Conservation (phyloP, 2,113 vertebrate species). For the Athene cunicularia region DNA sequence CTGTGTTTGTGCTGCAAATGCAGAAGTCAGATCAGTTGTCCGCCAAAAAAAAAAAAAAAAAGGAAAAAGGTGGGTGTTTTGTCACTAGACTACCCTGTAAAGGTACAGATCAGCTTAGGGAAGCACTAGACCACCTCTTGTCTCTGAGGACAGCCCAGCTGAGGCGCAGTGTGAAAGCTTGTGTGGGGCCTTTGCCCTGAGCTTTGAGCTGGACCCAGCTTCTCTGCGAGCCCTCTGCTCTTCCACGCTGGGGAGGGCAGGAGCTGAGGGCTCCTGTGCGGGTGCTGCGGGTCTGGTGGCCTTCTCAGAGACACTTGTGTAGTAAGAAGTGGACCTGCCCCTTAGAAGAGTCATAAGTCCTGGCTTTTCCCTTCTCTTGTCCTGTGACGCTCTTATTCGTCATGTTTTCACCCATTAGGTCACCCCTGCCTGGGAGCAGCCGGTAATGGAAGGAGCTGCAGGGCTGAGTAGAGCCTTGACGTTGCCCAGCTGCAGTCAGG, state of each 20-base stretch:
- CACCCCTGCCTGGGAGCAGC: neutral
- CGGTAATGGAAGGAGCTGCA: neutral
- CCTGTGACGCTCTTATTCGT: neutral
- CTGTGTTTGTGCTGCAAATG: neutral
- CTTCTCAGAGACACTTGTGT: too few species aligned
- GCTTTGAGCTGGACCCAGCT: neutral
- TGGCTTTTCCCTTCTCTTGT: neutral
- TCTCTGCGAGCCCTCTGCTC: neutral
- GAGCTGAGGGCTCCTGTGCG: neutral
- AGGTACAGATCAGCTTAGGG: neutral
- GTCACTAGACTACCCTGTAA: neutral
- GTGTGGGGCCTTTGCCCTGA: neutral
- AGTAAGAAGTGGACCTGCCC: neutral
- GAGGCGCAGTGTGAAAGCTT: neutral
- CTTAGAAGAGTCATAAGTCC: neutral
- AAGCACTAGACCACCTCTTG: neutral
- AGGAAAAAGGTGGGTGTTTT: neutral
- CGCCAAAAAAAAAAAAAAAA: neutral
- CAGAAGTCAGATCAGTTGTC: neutral
- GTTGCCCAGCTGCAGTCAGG: neutral
- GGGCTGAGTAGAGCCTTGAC: neutral
- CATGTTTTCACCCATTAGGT: neutral
- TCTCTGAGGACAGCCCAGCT: neutral
- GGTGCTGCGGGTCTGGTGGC: neutral
- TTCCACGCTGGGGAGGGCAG: fast-evolving